These are phyloP conservation scores for Fissipunctia ypsillon DNA, from an alignment of 2,888 invertebrate genomes.

Conservation along the genomic window DNA sequence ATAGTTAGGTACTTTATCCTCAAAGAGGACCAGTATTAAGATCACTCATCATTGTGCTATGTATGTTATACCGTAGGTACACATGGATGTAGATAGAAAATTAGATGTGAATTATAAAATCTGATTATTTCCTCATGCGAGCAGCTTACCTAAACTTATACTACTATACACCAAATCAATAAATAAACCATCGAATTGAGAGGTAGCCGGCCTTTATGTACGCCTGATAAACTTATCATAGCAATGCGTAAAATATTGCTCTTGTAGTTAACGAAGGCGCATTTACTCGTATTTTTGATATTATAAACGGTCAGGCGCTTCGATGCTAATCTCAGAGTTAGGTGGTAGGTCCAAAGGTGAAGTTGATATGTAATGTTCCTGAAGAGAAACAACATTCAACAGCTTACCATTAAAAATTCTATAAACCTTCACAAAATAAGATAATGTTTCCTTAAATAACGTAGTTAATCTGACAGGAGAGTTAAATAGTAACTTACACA, in stretches of 20 bases:
- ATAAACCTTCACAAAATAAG: not conserved
- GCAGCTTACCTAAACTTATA: not conserved
- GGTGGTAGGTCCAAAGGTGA: not conserved
- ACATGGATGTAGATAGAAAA: no score
- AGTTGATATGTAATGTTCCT: not conserved
- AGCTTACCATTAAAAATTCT: not conserved
- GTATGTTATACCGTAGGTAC: no score
- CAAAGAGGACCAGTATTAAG: not conserved
- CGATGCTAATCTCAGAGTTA: not conserved
- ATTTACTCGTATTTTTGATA: not conserved
- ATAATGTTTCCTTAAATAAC: not conserved
- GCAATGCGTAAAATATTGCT: conserved; percentile 12
- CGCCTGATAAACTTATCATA: conserved; percentile 11
- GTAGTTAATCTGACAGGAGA: not conserved
- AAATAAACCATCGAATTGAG: not conserved
- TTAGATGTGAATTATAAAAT: not conserved
- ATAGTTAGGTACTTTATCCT: not conserved
- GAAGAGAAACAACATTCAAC: not conserved
- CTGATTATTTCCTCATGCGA: not conserved
- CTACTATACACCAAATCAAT: not conserved
- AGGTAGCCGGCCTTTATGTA: not conserved
- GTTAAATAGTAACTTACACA: not conserved
- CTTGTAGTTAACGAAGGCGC: conserved; percentile 16
- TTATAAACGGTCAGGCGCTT: not conserved
- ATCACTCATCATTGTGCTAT: no score